phyloP scores from a whole-genome alignment of 2,888 invertebrate genomes.

The Hymenopus coronatus region DNA sequence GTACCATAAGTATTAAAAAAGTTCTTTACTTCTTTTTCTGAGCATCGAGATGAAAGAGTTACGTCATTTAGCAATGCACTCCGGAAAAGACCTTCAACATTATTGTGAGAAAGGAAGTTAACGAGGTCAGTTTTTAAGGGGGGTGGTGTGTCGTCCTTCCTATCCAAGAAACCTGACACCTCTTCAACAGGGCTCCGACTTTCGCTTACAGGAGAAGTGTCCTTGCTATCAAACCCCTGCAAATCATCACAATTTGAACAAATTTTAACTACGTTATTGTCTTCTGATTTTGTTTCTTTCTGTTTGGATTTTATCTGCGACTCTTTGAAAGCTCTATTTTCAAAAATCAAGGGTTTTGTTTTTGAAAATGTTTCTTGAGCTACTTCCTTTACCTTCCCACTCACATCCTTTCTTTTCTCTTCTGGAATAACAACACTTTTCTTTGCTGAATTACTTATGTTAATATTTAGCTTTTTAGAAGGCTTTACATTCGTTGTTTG shows the following conservation, averaged over 20 bases:
- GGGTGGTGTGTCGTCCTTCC: background rate
- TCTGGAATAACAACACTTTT: background rate
- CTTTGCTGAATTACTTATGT: background rate
- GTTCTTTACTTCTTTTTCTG: slow-evolving; percentile 20
- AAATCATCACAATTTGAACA: background rate
- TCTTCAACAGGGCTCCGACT: background rate
- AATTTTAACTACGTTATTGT: background rate
- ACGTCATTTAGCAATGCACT: slow-evolving; percentile 21
- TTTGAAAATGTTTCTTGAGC: background rate
- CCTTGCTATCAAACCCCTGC: background rate
- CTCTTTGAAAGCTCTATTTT: background rate
- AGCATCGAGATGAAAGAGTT: slow-evolving; percentile 17
- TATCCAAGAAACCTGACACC: background rate
- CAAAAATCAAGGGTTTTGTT: background rate
- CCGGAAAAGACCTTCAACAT: slow-evolving; percentile 16
- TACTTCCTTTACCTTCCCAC: background rate
- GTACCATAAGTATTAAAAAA: slow-evolving; percentile 21
- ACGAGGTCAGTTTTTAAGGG: slow-evolving; percentile 1
- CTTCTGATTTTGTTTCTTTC: background rate
- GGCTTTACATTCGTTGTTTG: background rate
- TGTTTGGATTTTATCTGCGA: background rate
- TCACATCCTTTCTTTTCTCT: background rate
- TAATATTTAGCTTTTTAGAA: background rate
- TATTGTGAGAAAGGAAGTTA: slow-evolving; percentile 15
- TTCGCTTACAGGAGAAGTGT: background rate